Evolutionary conservation across 2,888 invertebrate species (phyloP).

Genomic region (Epinotia ramella): DNA sequence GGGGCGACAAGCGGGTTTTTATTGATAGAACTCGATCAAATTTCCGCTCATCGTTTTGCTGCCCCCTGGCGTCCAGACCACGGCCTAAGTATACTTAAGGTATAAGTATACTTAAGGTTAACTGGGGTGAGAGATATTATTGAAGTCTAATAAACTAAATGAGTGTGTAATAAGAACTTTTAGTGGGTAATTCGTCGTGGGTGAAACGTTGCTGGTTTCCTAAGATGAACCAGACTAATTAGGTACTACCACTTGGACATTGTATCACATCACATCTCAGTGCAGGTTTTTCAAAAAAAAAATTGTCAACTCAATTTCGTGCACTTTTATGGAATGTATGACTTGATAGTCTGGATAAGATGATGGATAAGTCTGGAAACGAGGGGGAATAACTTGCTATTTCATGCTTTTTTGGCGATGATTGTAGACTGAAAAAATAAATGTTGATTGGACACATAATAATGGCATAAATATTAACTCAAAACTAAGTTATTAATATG

Average conservation of each 20-base stretch:
- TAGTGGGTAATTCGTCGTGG: background rate
- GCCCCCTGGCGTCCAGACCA: too few relatives aligned
- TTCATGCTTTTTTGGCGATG: background rate
- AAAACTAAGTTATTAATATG: background rate
- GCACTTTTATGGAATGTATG: too few relatives aligned
- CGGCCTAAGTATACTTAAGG: background rate
- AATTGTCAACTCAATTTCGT: too few relatives aligned
- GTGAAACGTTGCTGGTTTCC: too few relatives aligned
- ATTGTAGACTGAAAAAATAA: background rate
- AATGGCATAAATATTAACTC: background rate
- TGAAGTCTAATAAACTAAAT: background rate
- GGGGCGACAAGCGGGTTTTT: too few relatives aligned
- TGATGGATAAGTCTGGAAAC: too few relatives aligned
- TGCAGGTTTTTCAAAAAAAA: too few relatives aligned
- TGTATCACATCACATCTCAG: too few relatives aligned
- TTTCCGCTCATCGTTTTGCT: too few relatives aligned
- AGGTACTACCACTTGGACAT: background rate
- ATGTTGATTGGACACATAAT: background rate
- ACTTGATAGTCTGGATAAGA: too few relatives aligned
- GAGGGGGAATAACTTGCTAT: background rate
- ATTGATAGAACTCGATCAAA: too few relatives aligned
- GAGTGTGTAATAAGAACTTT: background rate
- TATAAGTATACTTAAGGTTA: slow-evolving; percentile 7
- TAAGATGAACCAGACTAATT: background rate
- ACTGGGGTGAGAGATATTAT: background rate